A percentile compares a stretch with the other conserved stretches of the same genome.
Conservation (phyloP, 2,888 invertebrate species). For the Ethmia dodecea region DNA sequence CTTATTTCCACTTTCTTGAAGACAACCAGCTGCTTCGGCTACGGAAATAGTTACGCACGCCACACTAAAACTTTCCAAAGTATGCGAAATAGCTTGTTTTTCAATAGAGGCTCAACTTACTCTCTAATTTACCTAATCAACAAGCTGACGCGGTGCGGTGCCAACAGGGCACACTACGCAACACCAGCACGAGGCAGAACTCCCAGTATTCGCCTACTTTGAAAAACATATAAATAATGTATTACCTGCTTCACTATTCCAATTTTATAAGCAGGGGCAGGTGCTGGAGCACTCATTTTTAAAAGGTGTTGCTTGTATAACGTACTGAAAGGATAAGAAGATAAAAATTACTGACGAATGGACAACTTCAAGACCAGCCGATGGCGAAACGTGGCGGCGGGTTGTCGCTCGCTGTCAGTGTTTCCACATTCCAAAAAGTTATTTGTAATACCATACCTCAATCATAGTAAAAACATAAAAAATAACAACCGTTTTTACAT, state of each 20-base stretch:
- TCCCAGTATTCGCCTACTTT: conserved; percentile 9
- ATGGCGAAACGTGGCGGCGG: conserved; percentile 43
- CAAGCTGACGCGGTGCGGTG: conserved; percentile 34
- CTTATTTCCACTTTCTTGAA: no score
- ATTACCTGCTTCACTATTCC: conserved; percentile 73
- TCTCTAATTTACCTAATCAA: no score
- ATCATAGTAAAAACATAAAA: no score
- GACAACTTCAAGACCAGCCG: conserved; percentile 34
- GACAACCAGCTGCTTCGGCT: no score
- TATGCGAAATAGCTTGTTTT: no score
- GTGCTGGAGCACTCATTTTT: conserved; percentile 65
- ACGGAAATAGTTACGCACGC: no score
- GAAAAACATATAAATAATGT: conserved; percentile 21
- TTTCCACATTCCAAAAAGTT: no score
- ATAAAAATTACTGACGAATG: conserved; percentile 50
- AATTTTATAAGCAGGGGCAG: conserved; percentile 54
- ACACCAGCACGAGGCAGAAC: conserved; percentile 57
- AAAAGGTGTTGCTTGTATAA: conserved; percentile 29
- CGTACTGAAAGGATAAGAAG: conserved; percentile 37
- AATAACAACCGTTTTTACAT: no score
- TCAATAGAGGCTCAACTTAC: no score
- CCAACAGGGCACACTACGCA: conserved; percentile 62
- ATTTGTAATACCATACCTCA: no score
- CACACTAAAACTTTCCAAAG: not conserved
- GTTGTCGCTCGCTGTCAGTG: no score